Evolutionary conservation across 2,797 vertebrate species (phyloP).

Genomic region (Halcyon leucocephala): DNA sequence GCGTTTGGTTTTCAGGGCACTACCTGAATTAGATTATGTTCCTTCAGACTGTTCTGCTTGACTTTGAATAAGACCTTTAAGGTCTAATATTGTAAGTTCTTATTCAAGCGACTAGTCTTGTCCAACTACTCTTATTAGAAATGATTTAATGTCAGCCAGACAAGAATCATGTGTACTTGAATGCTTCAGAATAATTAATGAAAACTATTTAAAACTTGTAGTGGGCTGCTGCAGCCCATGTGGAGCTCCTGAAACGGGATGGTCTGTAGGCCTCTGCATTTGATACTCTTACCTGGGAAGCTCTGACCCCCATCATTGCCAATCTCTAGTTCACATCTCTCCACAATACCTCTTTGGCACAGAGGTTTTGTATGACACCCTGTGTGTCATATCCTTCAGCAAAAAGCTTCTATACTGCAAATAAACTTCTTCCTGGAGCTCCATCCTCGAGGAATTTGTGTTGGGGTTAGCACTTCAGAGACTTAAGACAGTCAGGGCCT

Average conservation of each 20-base stretch:
- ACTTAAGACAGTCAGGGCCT: too few species aligned
- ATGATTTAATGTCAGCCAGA: not conserved
- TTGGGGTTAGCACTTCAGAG: not conserved
- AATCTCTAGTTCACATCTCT: not conserved
- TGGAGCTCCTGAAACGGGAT: not conserved
- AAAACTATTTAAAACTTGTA: not conserved
- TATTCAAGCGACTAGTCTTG: not conserved
- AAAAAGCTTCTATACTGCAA: not conserved
- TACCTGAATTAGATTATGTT: not conserved
- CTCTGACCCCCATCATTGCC: not conserved
- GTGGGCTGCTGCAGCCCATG: not conserved
- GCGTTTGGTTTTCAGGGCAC: not conserved
- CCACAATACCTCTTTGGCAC: not conserved
- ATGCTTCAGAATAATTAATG: not conserved
- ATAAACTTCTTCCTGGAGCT: not conserved
- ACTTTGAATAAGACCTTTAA: not conserved
- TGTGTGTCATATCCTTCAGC: not conserved
- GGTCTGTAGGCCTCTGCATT: not conserved
- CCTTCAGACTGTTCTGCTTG: not conserved
- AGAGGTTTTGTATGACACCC: not conserved
- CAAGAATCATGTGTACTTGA: not conserved
- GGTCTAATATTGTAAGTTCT: not conserved
- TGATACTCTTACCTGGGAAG: not conserved
- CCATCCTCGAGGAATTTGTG: not conserved
- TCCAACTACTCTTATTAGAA: not conserved